phyloP scores from a whole-genome alignment of 2,888 invertebrate genomes.

The Agelastica alni region DNA sequence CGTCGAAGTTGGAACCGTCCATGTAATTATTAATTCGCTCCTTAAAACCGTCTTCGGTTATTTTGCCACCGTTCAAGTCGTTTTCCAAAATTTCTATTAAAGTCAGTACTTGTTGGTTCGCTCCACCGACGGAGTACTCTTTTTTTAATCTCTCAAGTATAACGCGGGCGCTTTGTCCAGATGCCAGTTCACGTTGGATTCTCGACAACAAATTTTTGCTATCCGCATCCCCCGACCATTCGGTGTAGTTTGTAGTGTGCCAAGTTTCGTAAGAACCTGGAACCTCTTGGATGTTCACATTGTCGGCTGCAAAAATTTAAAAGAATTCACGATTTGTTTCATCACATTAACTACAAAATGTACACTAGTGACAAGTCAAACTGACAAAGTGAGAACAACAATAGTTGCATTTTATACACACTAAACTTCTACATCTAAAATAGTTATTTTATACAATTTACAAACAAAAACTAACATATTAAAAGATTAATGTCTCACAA shows the following conservation, averaged over 20 bases:
- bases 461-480: no score
- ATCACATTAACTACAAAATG: no score
- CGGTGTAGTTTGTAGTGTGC: neutral
- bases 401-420: no score
- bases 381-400: no score
- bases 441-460: no score
- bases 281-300: conserved; percentile 39
- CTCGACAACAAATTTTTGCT: neutral
- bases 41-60: neutral
- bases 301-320: conserved; percentile 38
- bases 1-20: no score
- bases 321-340: no score
- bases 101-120: neutral
- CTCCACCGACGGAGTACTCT: neutral
- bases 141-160: neutral
- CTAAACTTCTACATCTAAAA: no score
- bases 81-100: neutral
- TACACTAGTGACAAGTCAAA: no score
- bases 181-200: neutral
- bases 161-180: neutral
- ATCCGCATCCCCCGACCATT: neutral
- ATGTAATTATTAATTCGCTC: neutral
- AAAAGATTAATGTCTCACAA: no score
- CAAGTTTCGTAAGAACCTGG: conserved; percentile 30
- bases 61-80: neutral